These are phyloP conservation scores for Alces alces DNA, from an alignment of 2,113 vertebrate species.

Conservation along the genomic window DNA sequence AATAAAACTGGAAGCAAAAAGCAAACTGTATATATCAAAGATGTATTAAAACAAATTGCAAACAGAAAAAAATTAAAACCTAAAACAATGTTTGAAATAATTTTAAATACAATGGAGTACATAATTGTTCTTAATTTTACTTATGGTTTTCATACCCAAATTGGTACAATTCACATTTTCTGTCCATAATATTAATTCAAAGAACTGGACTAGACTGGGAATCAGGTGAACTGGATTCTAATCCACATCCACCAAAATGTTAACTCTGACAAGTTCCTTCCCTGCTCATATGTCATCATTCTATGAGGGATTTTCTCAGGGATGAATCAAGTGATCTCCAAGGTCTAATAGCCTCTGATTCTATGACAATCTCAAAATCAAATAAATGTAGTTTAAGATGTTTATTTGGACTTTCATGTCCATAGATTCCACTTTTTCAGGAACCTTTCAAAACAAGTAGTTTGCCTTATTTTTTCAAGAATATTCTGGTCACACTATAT, in stretches of 20 bases:
- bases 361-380: constrained; percentile 2
- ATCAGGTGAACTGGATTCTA: background rate
- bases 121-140: background rate
- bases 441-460: background rate
- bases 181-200: background rate
- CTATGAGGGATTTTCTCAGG: background rate
- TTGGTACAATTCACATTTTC: background rate
- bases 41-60: background rate
- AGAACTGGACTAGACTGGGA: background rate
- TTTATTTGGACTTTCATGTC: background rate
- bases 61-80: background rate
- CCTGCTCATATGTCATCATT: background rate
- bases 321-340: background rate
- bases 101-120: background rate
- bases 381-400: background rate
- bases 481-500: background rate
- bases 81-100: background rate
- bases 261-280: background rate
- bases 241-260: background rate
- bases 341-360: background rate
- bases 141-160: background rate
- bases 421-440: background rate
- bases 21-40: background rate
- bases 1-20: background rate
- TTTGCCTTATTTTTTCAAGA: background rate